phyloP scores from a whole-genome alignment of 2,888 invertebrate genomes.

The Crematogaster levior region DNA sequence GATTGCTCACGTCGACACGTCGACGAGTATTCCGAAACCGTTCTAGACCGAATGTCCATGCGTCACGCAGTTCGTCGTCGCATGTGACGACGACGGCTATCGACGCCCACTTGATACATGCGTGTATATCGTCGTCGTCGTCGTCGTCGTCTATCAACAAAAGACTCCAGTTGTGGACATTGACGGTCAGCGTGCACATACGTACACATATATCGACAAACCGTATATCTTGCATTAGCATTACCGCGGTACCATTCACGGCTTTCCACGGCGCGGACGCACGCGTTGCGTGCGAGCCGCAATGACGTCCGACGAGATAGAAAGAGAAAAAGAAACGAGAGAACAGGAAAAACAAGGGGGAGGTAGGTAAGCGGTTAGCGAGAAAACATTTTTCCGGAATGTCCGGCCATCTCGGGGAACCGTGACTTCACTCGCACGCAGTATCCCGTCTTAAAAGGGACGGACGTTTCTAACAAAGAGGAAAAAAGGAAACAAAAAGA shows the following conservation, averaged over 20 bases:
- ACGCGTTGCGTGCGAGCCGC: slow-evolving; percentile 31
- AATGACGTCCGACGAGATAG: slow-evolving; percentile 13
- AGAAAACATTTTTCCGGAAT: slow-evolving; percentile 11
- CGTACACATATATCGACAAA: not conserved
- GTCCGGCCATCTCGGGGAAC: not conserved
- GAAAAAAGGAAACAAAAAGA: not conserved
- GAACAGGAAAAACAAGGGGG: not conserved
- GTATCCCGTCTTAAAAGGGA: not conserved
- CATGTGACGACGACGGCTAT: slow-evolving; percentile 25
- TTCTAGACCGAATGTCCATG: slow-evolving; percentile 21
- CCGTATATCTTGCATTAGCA: slow-evolving; percentile 43
- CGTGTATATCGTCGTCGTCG: slow-evolving; percentile 10
- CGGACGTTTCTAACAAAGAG: not conserved
- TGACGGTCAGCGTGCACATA: slow-evolving; percentile 28
- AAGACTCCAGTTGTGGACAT: slow-evolving; percentile 46
- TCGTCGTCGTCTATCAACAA: slow-evolving; percentile 51
- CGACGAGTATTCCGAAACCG: slow-evolving; percentile 10
- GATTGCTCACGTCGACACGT: slow-evolving; percentile 25
- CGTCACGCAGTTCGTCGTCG: slow-evolving; percentile 30
- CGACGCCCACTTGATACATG: slow-evolving; percentile 33
- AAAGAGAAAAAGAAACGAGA: not conserved
- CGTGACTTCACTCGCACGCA: not conserved
- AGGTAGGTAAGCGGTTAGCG: slow-evolving; percentile 1
- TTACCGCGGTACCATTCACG: slow-evolving; percentile 59
- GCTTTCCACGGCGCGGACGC: slow-evolving; percentile 57